A percentile compares a stretch with the other conserved stretches of the same genome.
phyloP scores from a whole-genome alignment of 2,113 vertebrate genomes.

The Garra rufa region DNA sequence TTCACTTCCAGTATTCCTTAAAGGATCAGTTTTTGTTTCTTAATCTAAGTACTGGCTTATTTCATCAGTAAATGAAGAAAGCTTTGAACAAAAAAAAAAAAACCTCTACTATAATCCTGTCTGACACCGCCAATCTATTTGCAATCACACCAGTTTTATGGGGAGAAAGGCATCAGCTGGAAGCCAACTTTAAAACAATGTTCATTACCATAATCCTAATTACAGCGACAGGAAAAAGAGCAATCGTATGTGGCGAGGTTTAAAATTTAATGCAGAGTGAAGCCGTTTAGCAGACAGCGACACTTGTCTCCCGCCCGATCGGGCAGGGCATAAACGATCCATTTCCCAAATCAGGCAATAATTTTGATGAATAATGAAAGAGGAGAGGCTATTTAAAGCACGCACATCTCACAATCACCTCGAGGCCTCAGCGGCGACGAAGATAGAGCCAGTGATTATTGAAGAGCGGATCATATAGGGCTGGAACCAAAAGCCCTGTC shows the following conservation, averaged over 20 bases:
- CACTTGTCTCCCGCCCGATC: conserved; percentile 44
- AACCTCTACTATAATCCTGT: background rate
- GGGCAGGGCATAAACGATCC: conserved; percentile 47
- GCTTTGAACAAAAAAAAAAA: conserved; percentile 43
- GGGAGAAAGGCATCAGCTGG: conserved; percentile 1
- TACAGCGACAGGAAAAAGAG: conserved; percentile 44
- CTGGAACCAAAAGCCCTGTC: background rate
- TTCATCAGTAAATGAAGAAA: conserved; percentile 23
- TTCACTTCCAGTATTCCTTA: background rate
- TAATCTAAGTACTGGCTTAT: background rate
- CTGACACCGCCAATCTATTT: conserved; percentile 45
- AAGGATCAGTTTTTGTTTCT: background rate
- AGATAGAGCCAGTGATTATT: conserved; percentile 31
- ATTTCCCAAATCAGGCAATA: conserved; percentile 56
- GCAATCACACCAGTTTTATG: conserved; percentile 38
- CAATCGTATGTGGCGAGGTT: conserved; percentile 25
- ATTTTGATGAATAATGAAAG: conserved; percentile 56
- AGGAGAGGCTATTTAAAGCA: conserved; percentile 50
- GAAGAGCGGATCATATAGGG: background rate
- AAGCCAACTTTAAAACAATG: conserved; percentile 54
- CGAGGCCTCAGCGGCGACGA: background rate
- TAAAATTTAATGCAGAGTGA: conserved; percentile 48
- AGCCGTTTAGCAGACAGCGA: conserved; percentile 52
- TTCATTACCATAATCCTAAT: conserved; percentile 59
- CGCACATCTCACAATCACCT: conserved; percentile 45